phyloP scores from a whole-genome alignment of 2,888 invertebrate genomes.

The Plagodis dolabraria region DNA sequence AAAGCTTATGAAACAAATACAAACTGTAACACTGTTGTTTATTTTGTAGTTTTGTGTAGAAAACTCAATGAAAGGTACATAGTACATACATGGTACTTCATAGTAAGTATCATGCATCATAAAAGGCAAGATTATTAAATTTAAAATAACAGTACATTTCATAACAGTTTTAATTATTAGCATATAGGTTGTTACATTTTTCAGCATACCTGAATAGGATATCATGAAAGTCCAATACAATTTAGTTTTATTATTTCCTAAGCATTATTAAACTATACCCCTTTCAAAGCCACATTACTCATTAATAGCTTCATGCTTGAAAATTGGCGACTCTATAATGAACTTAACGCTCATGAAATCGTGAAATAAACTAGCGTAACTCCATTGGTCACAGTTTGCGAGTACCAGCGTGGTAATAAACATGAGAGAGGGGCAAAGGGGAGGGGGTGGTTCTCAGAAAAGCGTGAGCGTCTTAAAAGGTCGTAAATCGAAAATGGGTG shows the following conservation, averaged over 20 bases:
- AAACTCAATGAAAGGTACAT: too few relatives aligned
- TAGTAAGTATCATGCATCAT: too few relatives aligned
- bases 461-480: constrained; percentile 52
- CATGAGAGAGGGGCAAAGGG: constrained; percentile 21
- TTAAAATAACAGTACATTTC: too few relatives aligned
- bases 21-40: too few relatives aligned
- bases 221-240: neutral
- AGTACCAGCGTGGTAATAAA: constrained; percentile 7
- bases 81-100: too few relatives aligned
- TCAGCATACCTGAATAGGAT: neutral
- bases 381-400: constrained; percentile 42
- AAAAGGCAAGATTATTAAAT: too few relatives aligned
- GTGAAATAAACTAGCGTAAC: constrained; percentile 57
- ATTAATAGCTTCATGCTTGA: constrained; percentile 22
- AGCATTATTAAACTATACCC: neutral
- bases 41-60: too few relatives aligned
- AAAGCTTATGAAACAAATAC: too few relatives aligned
- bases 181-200: too few relatives aligned
- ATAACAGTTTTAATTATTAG: too few relatives aligned
- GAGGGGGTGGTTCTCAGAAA: constrained; percentile 50
- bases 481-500: constrained; percentile 57
- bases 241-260: neutral
- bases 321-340: constrained; percentile 21
- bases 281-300: constrained; percentile 1
- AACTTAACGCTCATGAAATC: constrained; percentile 41